These are phyloP conservation scores for Rhagonycha fulva DNA, from an alignment of 2,888 invertebrate genomes.

Conservation along the genomic window DNA sequence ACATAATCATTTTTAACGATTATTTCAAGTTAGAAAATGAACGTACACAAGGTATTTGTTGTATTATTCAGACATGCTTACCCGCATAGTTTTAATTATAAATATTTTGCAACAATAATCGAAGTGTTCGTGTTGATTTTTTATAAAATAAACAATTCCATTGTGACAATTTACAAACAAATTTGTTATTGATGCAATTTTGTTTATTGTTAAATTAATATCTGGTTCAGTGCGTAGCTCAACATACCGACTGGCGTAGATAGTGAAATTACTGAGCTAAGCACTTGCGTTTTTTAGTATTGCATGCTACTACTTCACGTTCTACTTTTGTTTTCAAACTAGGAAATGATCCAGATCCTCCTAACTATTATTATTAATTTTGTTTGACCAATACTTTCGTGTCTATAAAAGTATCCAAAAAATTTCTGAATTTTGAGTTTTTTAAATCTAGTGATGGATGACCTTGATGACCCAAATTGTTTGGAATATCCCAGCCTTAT, in stretches of 20 bases:
- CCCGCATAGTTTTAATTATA: not conserved
- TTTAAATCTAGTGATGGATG: not conserved
- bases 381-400: not conserved
- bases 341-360: not conserved
- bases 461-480: not conserved
- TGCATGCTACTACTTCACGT: not conserved
- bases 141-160: not conserved
- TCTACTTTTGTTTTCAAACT: not conserved
- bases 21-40: no score
- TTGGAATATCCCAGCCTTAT: not conserved
- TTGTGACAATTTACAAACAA: not conserved
- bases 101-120: not conserved
- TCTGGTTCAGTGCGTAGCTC: not conserved
- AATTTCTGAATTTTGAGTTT: not conserved
- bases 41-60: not conserved
- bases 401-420: not conserved
- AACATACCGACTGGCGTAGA: constrained; percentile 1
- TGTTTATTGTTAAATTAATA: not conserved
- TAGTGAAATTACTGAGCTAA: constrained; percentile 12
- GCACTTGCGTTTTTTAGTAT: constrained; percentile 10
- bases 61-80: not conserved
- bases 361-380: not conserved
- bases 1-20: not conserved
- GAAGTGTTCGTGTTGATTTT: not conserved
- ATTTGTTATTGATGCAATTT: not conserved